phyloP scores from a whole-genome alignment of 2,888 invertebrate species.

The Tetanocera ferruginea region DNA sequence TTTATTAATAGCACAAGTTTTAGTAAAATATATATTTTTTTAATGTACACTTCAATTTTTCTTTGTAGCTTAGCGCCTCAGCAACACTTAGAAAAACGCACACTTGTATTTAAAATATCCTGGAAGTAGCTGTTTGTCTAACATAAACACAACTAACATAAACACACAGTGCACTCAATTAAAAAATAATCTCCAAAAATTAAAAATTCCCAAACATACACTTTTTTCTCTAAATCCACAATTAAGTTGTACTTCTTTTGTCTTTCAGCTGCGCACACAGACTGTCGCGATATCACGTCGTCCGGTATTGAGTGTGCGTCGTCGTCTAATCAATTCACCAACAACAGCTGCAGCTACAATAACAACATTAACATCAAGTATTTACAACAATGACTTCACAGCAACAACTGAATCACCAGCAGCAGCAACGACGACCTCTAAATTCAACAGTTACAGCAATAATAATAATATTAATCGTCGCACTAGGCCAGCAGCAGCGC shows the following conservation, averaged over 20 bases:
- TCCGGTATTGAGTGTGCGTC: slow-evolving; percentile 65
- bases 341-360: slow-evolving; percentile 40
- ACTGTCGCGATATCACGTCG: slow-evolving; percentile 56
- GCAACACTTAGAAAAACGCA: not conserved
- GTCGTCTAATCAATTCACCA: slow-evolving; percentile 61
- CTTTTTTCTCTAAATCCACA: not conserved
- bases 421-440: slow-evolving; percentile 50
- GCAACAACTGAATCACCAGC: slow-evolving; percentile 36
- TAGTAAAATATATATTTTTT: too few relatives aligned
- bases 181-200: not conserved
- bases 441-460: slow-evolving; percentile 64
- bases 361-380: slow-evolving; percentile 42
- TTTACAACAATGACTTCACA: slow-evolving; percentile 37
- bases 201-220: not conserved
- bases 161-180: not conserved
- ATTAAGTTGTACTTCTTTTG: slow-evolving; percentile 38
- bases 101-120: not conserved
- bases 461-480: slow-evolving; percentile 52
- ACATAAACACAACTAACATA: not conserved
- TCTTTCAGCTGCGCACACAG: slow-evolving; percentile 52
- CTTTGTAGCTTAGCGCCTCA: not conserved
- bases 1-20: too few relatives aligned
- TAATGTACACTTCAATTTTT: not conserved
- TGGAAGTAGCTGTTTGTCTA: not conserved
- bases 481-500: slow-evolving; percentile 49